Evolutionary conservation across 2,113 vertebrate species (phyloP), one percentile per base, ranked within the genome.

Genomic region (Paradoxurus hermaphroditus): DNA sequence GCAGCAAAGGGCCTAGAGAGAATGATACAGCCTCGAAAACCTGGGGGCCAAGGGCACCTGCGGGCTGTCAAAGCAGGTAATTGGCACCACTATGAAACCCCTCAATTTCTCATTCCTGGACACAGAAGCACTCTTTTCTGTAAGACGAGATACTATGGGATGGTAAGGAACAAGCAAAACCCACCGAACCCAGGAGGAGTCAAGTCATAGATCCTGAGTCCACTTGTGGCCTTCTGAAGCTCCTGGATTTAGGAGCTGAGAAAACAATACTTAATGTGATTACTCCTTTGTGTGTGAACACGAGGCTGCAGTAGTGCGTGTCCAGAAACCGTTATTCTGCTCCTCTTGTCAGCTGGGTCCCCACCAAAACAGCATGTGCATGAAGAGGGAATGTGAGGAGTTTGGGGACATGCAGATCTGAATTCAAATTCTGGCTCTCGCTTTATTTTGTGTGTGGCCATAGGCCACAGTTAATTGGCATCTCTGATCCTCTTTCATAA

Each of bases 21-120:
- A 98, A 98, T 97, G 97, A 97, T 86, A 90, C 95, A 98, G 96
- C 70, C 96, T 98, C 98, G 97, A 97, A 98, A 98, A 98, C 98
- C 97, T 97, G 92, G 98, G 97, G 97, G 96, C 98, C 98, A 97
- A 93, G 86, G 97, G 73, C 31, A 95, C 63, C 75, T 94, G 23
- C 1, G 46, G 83, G 36, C 5, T 88, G 51, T 81, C 95, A 92
- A 94, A 96, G 56, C 70, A 92, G 90, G 92, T 95, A 70, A 84
- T 18, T 78, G 92, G 68, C 39, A 91, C 79, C 49, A 67, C 36
- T 18, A 59, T 41, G 36, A 89, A 93, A 51, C 11, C 65, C 51
- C 18, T 91, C 63, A 36, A 65, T n/a, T 87, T 86, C 83, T 68
- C 63, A 68, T 84, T 70, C 90, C 81, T 79, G 34, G 86, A 85